Evolutionary conservation across 1,140 invertebrate genomes (phyloP).

Genomic region (Campoletis sonorensis): DNA sequence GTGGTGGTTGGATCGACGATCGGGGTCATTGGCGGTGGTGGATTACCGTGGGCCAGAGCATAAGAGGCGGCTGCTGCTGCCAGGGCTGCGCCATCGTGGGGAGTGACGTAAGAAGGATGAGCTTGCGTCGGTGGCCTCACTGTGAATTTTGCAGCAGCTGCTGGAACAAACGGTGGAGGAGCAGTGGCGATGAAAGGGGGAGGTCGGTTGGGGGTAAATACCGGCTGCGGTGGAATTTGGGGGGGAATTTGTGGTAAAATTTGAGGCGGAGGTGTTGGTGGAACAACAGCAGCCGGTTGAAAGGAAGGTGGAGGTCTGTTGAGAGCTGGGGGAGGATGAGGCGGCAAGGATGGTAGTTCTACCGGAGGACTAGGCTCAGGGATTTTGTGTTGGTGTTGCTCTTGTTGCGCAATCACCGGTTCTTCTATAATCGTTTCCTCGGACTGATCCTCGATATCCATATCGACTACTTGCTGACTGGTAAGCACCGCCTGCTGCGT

Average conservation of each 20-base stretch:
- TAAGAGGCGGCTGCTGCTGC: slow-evolving; percentile 45
- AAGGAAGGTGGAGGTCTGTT: slow-evolving; percentile 54
- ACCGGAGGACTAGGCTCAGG: background rate
- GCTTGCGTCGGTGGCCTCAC: slow-evolving; percentile 42
- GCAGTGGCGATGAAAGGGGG: slow-evolving; percentile 65
- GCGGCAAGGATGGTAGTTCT: slow-evolving; percentile 50
- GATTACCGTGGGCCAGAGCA: slow-evolving; percentile 57
- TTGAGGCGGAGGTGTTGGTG: slow-evolving; percentile 45
- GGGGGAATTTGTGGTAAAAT: slow-evolving; percentile 21
- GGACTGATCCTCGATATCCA: slow-evolving; percentile 76
- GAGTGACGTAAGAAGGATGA: slow-evolving; percentile 51
- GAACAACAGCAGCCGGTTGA: slow-evolving; percentile 47
- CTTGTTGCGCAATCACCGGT: slow-evolving; percentile 57
- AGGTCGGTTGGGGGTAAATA: slow-evolving; percentile 60
- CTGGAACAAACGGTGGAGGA: slow-evolving; percentile 49
- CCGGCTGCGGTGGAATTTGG: slow-evolving; percentile 45
- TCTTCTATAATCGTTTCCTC: slow-evolving; percentile 72
- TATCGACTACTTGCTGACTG: slow-evolving; percentile 70
- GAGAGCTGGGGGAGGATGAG: slow-evolving; percentile 53
- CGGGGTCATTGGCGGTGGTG: slow-evolving; percentile 67
- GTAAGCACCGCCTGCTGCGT: slow-evolving; percentile 24
- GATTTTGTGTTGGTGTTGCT: slow-evolving; percentile 42
- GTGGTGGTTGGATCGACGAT: slow-evolving; percentile 38
- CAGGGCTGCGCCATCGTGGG: slow-evolving; percentile 17
- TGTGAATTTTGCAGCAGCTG: slow-evolving; percentile 19